phyloP scores from a whole-genome alignment of 2,888 invertebrate species.

The Vanessa cardui region DNA sequence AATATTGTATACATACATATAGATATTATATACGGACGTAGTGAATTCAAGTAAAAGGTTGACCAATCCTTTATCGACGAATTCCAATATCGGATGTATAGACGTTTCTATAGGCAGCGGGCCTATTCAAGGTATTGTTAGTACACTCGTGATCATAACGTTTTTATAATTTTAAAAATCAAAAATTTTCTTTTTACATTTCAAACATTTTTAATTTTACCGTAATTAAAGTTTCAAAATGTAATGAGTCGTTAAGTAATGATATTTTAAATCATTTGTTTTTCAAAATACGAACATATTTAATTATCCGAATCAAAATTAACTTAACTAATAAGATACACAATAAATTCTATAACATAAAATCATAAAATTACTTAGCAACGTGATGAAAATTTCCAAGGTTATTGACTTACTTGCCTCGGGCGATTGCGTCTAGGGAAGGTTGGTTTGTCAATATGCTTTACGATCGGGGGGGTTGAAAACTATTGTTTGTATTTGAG shows the following conservation, averaged over 20 bases:
- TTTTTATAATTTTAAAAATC: slow-evolving; percentile 24
- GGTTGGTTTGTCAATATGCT: slow-evolving; percentile 55
- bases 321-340: too few relatives aligned
- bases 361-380: slow-evolving; percentile 52
- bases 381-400: slow-evolving; percentile 70
- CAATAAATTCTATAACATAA: neutral
- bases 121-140: slow-evolving; percentile 59
- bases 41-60: slow-evolving; percentile 63
- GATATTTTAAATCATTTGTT: too few relatives aligned
- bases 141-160: slow-evolving; percentile 42
- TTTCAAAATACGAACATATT: too few relatives aligned
- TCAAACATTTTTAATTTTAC: too few relatives aligned
- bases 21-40: slow-evolving; percentile 25
- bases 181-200: neutral
- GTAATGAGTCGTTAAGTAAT: too few relatives aligned
- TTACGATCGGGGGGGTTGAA: slow-evolving; percentile 42
- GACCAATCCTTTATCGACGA: slow-evolving; percentile 74
- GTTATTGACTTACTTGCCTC: slow-evolving; percentile 72
- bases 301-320: too few relatives aligned
- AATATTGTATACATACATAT: slow-evolving; percentile 22
- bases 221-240: too few relatives aligned
- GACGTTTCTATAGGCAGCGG: slow-evolving; percentile 56
- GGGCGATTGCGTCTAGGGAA: slow-evolving; percentile 49
- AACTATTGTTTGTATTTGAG: slow-evolving; percentile 34
- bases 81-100: slow-evolving; percentile 75